Conservation (phyloP, 2,113 vertebrate genomes). For the Phoenicopterus ruber region DNA sequence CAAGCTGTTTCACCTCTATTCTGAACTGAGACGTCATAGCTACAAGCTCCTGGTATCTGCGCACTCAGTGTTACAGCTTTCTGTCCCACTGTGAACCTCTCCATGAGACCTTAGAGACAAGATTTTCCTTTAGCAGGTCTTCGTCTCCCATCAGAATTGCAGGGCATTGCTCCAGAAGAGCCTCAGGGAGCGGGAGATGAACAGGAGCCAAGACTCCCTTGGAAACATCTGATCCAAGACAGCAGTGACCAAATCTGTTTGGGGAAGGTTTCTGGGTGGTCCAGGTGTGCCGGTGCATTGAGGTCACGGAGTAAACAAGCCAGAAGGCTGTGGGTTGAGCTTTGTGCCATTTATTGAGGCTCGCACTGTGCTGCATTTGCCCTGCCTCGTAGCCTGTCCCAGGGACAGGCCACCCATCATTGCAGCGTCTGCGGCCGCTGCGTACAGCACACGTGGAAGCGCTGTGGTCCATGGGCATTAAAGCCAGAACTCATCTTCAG, state of each 20-base stretch:
- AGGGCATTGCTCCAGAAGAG: background rate
- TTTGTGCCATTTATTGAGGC: background rate
- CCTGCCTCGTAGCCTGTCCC: background rate
- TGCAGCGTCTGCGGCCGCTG: background rate
- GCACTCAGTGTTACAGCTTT: background rate
- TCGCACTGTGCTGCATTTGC: background rate
- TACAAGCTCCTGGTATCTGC: background rate
- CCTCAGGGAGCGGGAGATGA: background rate
- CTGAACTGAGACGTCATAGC: background rate
- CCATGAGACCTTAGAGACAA: background rate
- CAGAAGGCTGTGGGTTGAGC: background rate
- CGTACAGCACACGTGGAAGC: background rate
- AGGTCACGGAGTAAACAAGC: background rate
- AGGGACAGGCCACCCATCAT: background rate
- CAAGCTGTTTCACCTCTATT: background rate
- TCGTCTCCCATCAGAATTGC: background rate
- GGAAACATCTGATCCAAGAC: background rate
- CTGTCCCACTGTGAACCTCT: background rate
- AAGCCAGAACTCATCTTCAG: background rate
- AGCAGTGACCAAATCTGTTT: background rate
- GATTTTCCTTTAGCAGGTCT: background rate
- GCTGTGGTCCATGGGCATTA: background rate
- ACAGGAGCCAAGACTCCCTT: background rate
- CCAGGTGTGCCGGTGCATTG: background rate
- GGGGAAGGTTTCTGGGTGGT: constrained; percentile 1